Evolutionary conservation across 2,888 invertebrate genomes (phyloP).

Genomic region (Macrosiphum euphorbiae): DNA sequence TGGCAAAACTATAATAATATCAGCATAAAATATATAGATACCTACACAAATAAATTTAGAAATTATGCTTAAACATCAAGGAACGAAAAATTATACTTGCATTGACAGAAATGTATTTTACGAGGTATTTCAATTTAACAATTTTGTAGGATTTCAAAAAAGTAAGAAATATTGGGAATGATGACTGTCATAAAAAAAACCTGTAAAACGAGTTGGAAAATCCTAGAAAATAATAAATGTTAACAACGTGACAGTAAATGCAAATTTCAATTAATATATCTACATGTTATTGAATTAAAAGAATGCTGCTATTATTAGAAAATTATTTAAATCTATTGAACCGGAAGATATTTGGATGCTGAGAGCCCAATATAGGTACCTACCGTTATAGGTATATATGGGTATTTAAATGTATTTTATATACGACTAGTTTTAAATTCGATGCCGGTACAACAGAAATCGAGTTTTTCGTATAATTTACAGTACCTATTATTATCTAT

Average conservation of each 20-base stretch:
- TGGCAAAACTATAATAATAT: neutral
- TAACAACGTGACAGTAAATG: neutral
- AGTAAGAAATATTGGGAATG: conserved; percentile 6
- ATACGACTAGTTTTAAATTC: neutral
- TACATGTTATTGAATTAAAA: conserved; percentile 1
- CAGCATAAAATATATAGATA: neutral
- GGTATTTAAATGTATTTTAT: neutral
- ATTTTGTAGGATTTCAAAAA: neutral
- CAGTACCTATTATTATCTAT: neutral
- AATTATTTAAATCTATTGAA: conserved; percentile 30
- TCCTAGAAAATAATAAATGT: conserved; percentile 8
- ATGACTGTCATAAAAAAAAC: neutral
- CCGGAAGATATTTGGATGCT: neutral
- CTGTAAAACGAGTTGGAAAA: conserved; percentile 32
- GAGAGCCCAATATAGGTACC: neutral
- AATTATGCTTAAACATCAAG: conserved; percentile 10
- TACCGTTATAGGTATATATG: neutral
- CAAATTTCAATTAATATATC: neutral
- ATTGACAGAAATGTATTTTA: conserved; percentile 21
- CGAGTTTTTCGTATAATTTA: neutral
- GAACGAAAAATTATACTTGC: neutral
- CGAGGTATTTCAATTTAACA: neutral
- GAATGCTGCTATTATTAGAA: conserved; percentile 2
- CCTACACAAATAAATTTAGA: neutral
- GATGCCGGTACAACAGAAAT: neutral